Evolutionary conservation across 2,797 vertebrate genomes (phyloP).

Genomic region (Jordanella pulchra): DNA sequence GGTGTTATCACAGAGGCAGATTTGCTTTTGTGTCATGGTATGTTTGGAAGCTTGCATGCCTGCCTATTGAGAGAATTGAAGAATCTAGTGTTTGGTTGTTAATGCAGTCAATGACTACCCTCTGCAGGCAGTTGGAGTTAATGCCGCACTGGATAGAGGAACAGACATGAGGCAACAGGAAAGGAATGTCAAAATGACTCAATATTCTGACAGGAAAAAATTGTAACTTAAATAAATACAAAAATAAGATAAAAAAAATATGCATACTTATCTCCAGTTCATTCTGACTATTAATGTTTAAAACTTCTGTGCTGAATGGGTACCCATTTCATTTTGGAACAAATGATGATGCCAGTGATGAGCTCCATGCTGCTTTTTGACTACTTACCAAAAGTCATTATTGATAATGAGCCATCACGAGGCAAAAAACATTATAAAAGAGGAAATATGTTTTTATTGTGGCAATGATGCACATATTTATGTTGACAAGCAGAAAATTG

Average conservation of each 20-base stretch:
- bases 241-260: constrained; percentile 2
- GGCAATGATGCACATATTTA: constrained; percentile 40
- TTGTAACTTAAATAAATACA: constrained; percentile 15
- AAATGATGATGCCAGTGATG: constrained; percentile 56
- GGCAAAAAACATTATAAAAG: constrained; percentile 55
- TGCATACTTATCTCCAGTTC: constrained; percentile 37
- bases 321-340: constrained; percentile 47
- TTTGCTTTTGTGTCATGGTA: constrained; percentile 18
- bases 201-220: constrained; percentile 1
- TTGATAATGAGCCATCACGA: constrained; percentile 63
- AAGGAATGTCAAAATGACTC: constrained; percentile 6
- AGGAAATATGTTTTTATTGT: constrained; percentile 58
- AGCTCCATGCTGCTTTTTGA: constrained; percentile 58
- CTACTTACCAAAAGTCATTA: constrained; percentile 58
- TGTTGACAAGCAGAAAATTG: constrained; percentile 47
- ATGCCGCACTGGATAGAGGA: constrained; percentile 34
- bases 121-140: constrained; percentile 69
- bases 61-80: constrained; percentile 29
- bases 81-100: constrained; percentile 22
- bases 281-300: constrained; percentile 40
- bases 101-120: constrained; percentile 74
- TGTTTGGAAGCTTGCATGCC: constrained; percentile 12
- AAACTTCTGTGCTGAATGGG: constrained; percentile 22
- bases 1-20: constrained; percentile 28
- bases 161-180: constrained; percentile 10